phyloP scores from a whole-genome alignment of 1,140 invertebrate species.

The Charaxes varanes region DNA sequence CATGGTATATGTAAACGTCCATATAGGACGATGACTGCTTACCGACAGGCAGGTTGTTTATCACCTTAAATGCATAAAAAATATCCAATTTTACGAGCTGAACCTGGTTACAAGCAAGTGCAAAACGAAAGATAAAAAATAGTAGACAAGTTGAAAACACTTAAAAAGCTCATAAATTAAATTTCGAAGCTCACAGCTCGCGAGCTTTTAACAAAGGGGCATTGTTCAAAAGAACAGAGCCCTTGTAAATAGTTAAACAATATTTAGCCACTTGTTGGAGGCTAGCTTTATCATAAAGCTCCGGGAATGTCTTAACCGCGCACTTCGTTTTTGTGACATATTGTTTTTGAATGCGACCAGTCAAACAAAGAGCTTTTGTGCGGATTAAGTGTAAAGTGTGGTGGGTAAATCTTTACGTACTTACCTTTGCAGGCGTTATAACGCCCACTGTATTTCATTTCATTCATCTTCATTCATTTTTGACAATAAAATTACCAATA shows the following conservation, averaged over 20 bases:
- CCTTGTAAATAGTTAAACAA: constrained; percentile 22
- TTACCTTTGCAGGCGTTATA: too few species aligned
- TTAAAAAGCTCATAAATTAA: constrained; percentile 3
- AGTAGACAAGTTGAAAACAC: neutral
- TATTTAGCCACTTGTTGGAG: constrained; percentile 28
- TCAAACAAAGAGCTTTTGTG: constrained; percentile 9
- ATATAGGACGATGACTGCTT: too few species aligned
- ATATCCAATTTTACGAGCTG: too few species aligned
- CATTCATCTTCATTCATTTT: too few species aligned
- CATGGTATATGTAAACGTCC: too few species aligned
- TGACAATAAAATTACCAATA: too few species aligned
- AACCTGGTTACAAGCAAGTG: too few species aligned
- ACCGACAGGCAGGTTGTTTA: too few species aligned
- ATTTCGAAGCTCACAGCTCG: neutral
- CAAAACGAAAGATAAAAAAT: too few species aligned
- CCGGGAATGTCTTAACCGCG: constrained; percentile 30
- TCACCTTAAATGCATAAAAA: too few species aligned
- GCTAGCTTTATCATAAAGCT: constrained; percentile 30
- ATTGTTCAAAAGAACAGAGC: constrained; percentile 15
- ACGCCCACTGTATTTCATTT: too few species aligned
- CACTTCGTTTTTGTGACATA: constrained; percentile 49
- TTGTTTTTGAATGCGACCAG: constrained; percentile 42
- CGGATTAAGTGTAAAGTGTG: constrained; percentile 1
- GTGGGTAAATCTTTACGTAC: neutral
- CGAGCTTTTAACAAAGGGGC: constrained; percentile 9